Conservation (phyloP, 1,140 invertebrate species). For the Brachystomella parvula region DNA sequence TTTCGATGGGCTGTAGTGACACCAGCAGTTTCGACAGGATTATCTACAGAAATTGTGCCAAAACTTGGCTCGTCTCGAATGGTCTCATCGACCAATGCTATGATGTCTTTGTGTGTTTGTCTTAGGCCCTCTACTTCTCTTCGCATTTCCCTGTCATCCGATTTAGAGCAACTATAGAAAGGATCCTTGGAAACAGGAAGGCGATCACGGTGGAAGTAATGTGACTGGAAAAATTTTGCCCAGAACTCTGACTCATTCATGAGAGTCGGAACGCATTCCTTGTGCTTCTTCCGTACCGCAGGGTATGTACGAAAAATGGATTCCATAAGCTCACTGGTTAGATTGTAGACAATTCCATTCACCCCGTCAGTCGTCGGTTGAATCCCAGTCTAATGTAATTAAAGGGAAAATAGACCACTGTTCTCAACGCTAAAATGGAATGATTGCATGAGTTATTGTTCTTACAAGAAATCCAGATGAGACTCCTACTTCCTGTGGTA, state of each 20-base stretch:
- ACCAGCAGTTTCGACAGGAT: conserved; percentile 31
- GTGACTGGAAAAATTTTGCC: conserved; percentile 99
- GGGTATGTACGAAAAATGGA: conserved; percentile 99
- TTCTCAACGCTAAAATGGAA: no score
- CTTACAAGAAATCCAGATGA: conserved; percentile 71
- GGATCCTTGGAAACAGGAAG: conserved; percentile 79
- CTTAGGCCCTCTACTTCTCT: conserved; percentile 27
- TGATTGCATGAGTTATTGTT: conserved; percentile 11
- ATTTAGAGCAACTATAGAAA: conserved; percentile 93
- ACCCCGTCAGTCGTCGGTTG: conserved; percentile 95
- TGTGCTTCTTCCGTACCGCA: conserved; percentile 92
- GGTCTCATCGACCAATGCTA: conserved; percentile 4
- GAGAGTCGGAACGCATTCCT: conserved; percentile 90
- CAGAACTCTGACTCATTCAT: conserved; percentile 96
- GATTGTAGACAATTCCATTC: conserved; percentile 94
- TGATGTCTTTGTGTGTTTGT: conserved; percentile 14
- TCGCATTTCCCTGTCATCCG: conserved; percentile 67
- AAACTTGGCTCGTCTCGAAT: neutral
- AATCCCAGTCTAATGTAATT: conserved; percentile 77
- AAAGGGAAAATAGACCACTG: conserved; percentile 19
- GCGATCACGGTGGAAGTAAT: conserved; percentile 98
- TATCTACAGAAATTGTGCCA: conserved; percentile 4
- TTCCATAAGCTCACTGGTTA: conserved; percentile 93
- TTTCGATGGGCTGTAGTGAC: conserved; percentile 63
- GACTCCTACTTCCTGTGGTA: conserved; percentile 78